Evolutionary conservation across 2,888 invertebrate genomes (phyloP), one percentile per base, ranked within the genome.

Genomic region (Cephalotes varians): DNA sequence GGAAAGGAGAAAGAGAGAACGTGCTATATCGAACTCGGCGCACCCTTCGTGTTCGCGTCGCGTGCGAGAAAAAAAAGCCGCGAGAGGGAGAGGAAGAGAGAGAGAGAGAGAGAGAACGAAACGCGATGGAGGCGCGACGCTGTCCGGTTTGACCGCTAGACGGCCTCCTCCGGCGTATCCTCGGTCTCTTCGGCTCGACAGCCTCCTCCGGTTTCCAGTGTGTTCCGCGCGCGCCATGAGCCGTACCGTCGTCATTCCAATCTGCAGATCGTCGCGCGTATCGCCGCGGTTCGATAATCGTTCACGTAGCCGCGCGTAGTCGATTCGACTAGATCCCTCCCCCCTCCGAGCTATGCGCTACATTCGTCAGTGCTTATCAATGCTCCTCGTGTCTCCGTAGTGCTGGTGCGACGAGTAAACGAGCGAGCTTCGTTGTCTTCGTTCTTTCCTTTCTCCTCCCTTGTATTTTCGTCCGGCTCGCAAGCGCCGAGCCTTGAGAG

Each of bases 161-260:
- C 77, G 77, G 76, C 58, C 60, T 34, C 28, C 74, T 65, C 49
- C 67, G 28, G 49, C 37, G 21, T 73, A 54, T 34, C 28, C 81
- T 54, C 69, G 21, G 64, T 31, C 79, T 18, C 47, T 56, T 49
- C 47, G 69, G 77, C 71, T 81, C 76, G 65, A 64, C 81, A 31
- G 31, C 10, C 47, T 34, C 15, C 31, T 49, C 15, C 25, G 82
- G 82, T 71, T 77, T 60, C 73, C 51, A 64, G 69, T 76, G 67
- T 60, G 65, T 80, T 83, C 54, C 71, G 82, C 44, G 84, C 87
- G 90, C 90, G 92, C 93, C 92, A 93, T 93, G 93, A 92, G 92
- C 90, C 88, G 91, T 12, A 40, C 31, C 56, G 56, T 54, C 40
- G 34, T 83, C 74, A 82, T 87, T 88, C 86, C 91, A 90, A 83